Evolutionary conservation across 2,113 vertebrate species (phyloP).

Genomic region (Anseranas semipalmata): DNA sequence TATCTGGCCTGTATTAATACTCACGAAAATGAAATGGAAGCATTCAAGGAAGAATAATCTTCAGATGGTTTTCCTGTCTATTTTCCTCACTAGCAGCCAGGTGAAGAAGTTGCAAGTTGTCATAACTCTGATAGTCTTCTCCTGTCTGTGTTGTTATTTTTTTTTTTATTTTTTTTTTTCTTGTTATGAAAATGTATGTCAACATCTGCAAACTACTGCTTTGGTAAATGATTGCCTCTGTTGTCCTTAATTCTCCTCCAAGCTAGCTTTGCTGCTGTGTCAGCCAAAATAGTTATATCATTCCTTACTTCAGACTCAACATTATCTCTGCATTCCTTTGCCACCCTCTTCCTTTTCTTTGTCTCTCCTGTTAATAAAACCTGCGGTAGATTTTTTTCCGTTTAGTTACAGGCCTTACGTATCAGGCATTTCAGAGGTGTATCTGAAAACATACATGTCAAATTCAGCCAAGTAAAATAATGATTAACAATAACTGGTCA

Average conservation of each 20-base stretch:
- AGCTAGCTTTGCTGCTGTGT: background rate
- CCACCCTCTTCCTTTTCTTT: slow-evolving; percentile 6
- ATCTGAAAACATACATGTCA: background rate
- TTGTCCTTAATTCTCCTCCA: slow-evolving; percentile 31
- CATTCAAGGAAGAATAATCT: slow-evolving; percentile 30
- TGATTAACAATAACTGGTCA: background rate
- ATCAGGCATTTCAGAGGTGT: background rate
- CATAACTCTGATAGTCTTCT: background rate
- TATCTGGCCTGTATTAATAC: background rate
- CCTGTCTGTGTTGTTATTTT: background rate
- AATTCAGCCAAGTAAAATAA: slow-evolving; percentile 19
- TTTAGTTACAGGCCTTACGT: background rate
- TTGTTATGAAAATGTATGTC: background rate
- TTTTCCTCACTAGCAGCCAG: slow-evolving; percentile 9
- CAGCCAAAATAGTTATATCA: background rate
- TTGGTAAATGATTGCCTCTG: background rate
- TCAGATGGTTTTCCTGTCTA: background rate
- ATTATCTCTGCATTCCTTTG: background rate
- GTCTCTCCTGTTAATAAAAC: slow-evolving; percentile 24
- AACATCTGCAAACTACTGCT: slow-evolving; percentile 11
- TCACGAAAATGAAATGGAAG: background rate
- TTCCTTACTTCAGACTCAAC: slow-evolving; percentile 6
- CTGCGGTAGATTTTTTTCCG: background rate
- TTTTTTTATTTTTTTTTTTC: background rate
- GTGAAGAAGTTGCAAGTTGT: background rate